These are phyloP conservation scores for Forbesichthys papilliferus DNA, from an alignment of 2,113 vertebrate species.

Conservation along the genomic window DNA sequence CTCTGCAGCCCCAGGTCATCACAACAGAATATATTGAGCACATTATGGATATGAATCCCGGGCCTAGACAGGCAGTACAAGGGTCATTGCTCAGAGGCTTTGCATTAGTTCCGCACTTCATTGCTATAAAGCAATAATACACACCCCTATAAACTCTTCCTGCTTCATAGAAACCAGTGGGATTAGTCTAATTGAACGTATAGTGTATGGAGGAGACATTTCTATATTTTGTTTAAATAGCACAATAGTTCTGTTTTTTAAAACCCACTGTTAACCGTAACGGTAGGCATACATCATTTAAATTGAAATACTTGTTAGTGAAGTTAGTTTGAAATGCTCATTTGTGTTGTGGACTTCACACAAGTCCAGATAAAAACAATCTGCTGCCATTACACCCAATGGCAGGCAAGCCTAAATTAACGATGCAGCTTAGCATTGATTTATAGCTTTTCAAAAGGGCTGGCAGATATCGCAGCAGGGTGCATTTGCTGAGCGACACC, in stretches of 20 bases:
- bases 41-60: slow-evolving; percentile 82
- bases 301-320: neutral
- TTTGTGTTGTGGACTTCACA: slow-evolving; percentile 20
- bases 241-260: slow-evolving; percentile 40
- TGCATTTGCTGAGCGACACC: slow-evolving; percentile 56
- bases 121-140: slow-evolving; percentile 77
- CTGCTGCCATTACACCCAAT: slow-evolving; percentile 34
- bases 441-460: slow-evolving; percentile 60
- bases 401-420: slow-evolving; percentile 52
- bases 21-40: slow-evolving; percentile 80
- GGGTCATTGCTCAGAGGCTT: slow-evolving; percentile 77
- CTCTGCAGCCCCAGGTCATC: slow-evolving; percentile 73
- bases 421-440: slow-evolving; percentile 58
- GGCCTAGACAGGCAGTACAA: slow-evolving; percentile 68
- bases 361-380: slow-evolving; percentile 39
- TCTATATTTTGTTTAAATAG: slow-evolving; percentile 57
- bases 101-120: slow-evolving; percentile 71
- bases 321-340: slow-evolving; percentile 44
- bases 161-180: slow-evolving; percentile 53
- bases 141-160: slow-evolving; percentile 69
- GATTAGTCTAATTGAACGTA: slow-evolving; percentile 70
- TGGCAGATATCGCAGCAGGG: slow-evolving; percentile 36
- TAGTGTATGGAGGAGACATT: slow-evolving; percentile 60
- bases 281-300: too few relatives aligned
- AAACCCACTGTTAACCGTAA: slow-evolving; percentile 10